Percentiles rank a stretch among this genome's conserved stretches.
phyloP scores from a whole-genome alignment of 2,113 vertebrate genomes.

The Syrmaticus mikado region DNA sequence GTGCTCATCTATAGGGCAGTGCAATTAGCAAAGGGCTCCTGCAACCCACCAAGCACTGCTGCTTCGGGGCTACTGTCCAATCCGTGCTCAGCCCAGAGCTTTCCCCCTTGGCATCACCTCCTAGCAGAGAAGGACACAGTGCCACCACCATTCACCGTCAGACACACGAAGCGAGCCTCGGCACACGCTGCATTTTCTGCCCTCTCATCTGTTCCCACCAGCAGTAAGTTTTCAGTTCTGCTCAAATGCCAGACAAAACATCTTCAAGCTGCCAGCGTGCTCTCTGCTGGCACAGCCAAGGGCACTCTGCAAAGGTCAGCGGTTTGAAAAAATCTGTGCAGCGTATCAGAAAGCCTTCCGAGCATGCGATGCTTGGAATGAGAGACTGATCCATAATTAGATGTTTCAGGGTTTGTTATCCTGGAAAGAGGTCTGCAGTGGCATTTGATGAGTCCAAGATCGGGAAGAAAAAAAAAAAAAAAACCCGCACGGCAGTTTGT shows the following conservation, averaged over 20 bases:
- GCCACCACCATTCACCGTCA: fast-evolving
- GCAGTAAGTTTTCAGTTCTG: neutral
- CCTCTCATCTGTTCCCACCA: slow-evolving; percentile 9
- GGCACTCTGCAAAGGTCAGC: slow-evolving; percentile 32
- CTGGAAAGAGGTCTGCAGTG: neutral
- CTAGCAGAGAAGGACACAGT: neutral
- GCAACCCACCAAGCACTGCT: fast-evolving
- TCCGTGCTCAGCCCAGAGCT: neutral
- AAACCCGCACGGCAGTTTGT: neutral
- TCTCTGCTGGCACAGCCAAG: neutral
- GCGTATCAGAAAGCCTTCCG: neutral
- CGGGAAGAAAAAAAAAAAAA: neutral
- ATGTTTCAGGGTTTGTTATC: neutral
- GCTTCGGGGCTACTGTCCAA: neutral
- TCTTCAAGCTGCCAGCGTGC: slow-evolving; percentile 12
- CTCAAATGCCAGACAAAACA: slow-evolving; percentile 57
- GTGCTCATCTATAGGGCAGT: neutral
- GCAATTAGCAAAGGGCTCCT: neutral
- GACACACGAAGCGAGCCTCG: neutral
- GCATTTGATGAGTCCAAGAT: neutral
- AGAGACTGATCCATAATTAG: neutral
- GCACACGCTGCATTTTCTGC: fast-evolving
- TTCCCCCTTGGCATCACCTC: neutral
- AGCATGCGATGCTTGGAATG: neutral
- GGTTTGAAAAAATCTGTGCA: neutral